Evolutionary conservation across 2,888 invertebrate species (phyloP), one percentile per base, ranked within the genome.

Genomic region (Rosalia funebris): DNA sequence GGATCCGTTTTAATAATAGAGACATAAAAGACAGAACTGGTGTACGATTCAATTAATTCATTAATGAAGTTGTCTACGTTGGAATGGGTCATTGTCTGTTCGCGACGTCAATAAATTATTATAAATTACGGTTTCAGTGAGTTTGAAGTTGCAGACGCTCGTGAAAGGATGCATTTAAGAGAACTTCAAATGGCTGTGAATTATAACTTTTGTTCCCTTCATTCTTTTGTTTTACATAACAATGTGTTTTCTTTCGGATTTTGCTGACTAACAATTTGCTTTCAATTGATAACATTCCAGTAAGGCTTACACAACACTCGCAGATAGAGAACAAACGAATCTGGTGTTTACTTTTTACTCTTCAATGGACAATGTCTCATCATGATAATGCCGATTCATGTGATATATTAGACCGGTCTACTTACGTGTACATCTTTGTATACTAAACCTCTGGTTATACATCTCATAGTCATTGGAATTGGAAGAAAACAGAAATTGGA

Each of bases 1-100:
- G 15, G 17, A 15, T 17, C 17, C 14, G 16, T 14, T 11, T 44
- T 10, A 7, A 12, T 10, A 32, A 44, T 17, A 20, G 20, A 25
- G 5, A 31, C 36, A 39, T 20, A 50, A 37, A 48, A 12, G 42
- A 39, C 31, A 44, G 19, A 58, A 58, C 34, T 15, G 45, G 44
- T 50, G 15, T 34, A 39, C 52, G 45, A 58, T 52, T 44, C 45
- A 58, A 58, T 50, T 61, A 57, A 57, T 57, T 52, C 47, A 61
- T 61, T 61, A 61, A 61, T 61, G 56, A 55, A 61, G 37, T 57
- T 61, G 47, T 57, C 48, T 45, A 17, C 44, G 25, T 56, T 39
- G 50, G 36, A 31, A 56, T 47, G 42, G 57, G 60, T 50, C 39
- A 61, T 46, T 52, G 42, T 57, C 57, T 61, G 60, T 37, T 57